Conservation (phyloP, 2,888 invertebrate genomes). For the Thymelicus sylvestris region DNA sequence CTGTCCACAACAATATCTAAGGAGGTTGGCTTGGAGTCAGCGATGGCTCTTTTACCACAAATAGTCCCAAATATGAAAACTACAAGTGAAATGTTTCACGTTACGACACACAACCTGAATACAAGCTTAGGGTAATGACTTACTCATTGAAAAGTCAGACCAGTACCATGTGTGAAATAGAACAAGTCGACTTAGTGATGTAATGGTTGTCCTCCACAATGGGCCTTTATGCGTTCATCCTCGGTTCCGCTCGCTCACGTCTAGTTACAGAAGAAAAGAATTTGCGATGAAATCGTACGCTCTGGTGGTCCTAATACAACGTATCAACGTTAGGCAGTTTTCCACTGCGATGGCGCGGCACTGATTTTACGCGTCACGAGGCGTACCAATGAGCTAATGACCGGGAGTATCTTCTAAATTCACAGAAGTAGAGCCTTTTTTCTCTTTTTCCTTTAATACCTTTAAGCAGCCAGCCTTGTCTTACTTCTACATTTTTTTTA, state of each 20-base stretch:
- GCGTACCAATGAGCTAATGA: slow-evolving; percentile 1
- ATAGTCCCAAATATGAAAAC: background rate
- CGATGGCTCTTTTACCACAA: too few species aligned
- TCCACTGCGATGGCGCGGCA: background rate
- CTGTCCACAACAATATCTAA: too few species aligned
- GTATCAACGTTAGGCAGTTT: slow-evolving; percentile 5
- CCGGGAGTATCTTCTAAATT: background rate
- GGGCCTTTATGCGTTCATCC: slow-evolving; percentile 33
- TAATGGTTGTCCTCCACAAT: slow-evolving; percentile 33
- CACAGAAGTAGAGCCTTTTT: background rate
- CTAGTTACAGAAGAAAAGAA: slow-evolving; percentile 47
- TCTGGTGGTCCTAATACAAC: slow-evolving; percentile 38
- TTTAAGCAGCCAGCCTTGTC: background rate
- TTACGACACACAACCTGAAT: slow-evolving; percentile 2
- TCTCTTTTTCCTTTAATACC: background rate
- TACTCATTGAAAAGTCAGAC: slow-evolving; percentile 31
- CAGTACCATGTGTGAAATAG: slow-evolving; percentile 31
- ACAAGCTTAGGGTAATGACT: background rate
- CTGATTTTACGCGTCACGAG: background rate
- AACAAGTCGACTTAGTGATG: slow-evolving; percentile 29
- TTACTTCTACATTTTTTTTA: too few species aligned
- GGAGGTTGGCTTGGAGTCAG: too few species aligned
- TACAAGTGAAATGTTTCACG: background rate
- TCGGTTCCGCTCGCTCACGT: slow-evolving; percentile 45
- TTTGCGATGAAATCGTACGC: slow-evolving; percentile 48